phyloP scores from a whole-genome alignment of 2,888 invertebrate genomes.

The Orthonychiurus folsomi region DNA sequence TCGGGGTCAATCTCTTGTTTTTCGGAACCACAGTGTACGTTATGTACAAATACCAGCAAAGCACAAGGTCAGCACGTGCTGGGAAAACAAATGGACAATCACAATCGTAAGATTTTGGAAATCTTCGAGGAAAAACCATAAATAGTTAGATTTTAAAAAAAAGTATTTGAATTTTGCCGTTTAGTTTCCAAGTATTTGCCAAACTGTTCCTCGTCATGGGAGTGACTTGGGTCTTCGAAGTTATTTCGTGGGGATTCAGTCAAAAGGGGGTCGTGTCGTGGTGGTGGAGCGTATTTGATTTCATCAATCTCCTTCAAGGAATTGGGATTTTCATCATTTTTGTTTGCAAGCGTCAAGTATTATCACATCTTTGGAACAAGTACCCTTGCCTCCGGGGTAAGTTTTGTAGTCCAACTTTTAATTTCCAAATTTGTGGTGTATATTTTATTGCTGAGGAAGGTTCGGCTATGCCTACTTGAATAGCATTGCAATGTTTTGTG shows the following conservation, averaged over 20 bases:
- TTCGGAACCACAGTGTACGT: slow-evolving; percentile 17
- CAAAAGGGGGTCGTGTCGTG: background rate
- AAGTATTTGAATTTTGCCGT: slow-evolving; percentile 5
- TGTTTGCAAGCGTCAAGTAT: slow-evolving; percentile 35
- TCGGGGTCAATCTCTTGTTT: slow-evolving; percentile 16
- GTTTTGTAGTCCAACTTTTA: slow-evolving; percentile 2
- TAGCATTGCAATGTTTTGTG: no score
- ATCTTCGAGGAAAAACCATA: background rate
- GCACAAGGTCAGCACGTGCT: slow-evolving; percentile 8
- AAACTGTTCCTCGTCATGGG: slow-evolving; percentile 38
- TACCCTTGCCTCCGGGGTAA: slow-evolving; percentile 32
- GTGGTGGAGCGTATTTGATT: slow-evolving; percentile 29
- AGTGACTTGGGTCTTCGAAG: slow-evolving; percentile 36
- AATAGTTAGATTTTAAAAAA: background rate
- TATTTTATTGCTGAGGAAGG: background rate
- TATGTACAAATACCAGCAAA: slow-evolving; percentile 19
- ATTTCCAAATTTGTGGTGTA: background rate
- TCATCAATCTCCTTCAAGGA: slow-evolving; percentile 35
- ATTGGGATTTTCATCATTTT: slow-evolving; percentile 37
- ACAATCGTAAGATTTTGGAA: slow-evolving; percentile 22
- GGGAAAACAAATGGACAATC: slow-evolving; percentile 8
- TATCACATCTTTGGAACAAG: slow-evolving; percentile 30
- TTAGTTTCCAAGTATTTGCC: slow-evolving; percentile 30
- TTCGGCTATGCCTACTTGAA: background rate
- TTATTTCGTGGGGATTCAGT: slow-evolving; percentile 25